A percentile compares a stretch with the other conserved stretches of the same genome.
Evolutionary conservation across 1,140 invertebrate species (phyloP).

Genomic region (Zaprionus tsacasi): DNA sequence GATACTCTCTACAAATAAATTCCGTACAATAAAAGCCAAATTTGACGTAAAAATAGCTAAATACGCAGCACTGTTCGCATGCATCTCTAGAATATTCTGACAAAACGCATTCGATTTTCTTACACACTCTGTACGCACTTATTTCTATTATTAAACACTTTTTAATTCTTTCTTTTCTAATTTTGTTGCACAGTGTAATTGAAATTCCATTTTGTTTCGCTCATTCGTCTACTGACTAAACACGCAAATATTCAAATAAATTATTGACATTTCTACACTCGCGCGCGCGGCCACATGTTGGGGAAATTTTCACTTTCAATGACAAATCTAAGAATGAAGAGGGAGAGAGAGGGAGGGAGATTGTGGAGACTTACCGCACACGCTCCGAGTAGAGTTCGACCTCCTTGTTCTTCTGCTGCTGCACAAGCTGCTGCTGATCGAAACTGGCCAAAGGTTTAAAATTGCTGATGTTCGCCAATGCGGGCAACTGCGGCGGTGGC

Average conservation of each 20-base stretch:
- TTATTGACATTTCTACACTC: slow-evolving; percentile 43
- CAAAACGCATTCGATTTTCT: not conserved
- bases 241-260: slow-evolving; percentile 51
- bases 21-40: too few species aligned
- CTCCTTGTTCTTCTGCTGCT: slow-evolving; percentile 86
- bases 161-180: not conserved
- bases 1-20: too few species aligned
- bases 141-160: not conserved
- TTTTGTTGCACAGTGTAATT: slow-evolving; percentile 53
- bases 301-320: slow-evolving; percentile 55
- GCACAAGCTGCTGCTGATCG: slow-evolving; percentile 85
- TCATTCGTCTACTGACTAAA: slow-evolving; percentile 25
- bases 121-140: not conserved
- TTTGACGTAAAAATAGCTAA: too few species aligned
- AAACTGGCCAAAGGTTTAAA: slow-evolving; percentile 85
- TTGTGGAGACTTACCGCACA: slow-evolving; percentile 87
- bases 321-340: slow-evolving; percentile 18
- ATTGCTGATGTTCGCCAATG: slow-evolving; percentile 68
- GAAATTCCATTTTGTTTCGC: slow-evolving; percentile 42
- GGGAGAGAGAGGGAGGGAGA: not conserved
- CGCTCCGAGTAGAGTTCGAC: slow-evolving; percentile 92
- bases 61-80: too few species aligned
- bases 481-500: slow-evolving; percentile 45
- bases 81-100: not conserved
- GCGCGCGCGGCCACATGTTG: slow-evolving; percentile 61